Base-by-base conservation (phyloP, 2,888 invertebrate genomes). In the Xestia ashworthii region DNA sequence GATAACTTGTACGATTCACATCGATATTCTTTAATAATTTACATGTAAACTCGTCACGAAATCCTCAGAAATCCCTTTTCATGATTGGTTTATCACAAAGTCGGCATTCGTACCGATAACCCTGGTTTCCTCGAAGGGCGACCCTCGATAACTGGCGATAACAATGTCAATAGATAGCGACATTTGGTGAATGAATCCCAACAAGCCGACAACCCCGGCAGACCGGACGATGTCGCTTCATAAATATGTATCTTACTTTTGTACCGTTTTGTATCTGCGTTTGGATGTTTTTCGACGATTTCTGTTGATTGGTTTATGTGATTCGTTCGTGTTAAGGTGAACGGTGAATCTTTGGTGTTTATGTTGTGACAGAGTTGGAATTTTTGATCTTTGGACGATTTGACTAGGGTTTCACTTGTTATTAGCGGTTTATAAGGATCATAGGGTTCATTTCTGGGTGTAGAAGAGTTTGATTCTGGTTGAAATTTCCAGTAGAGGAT, bases 101-200 rank as follows among this genome's bases (percentile, higher is more conserved):
- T 82, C 87, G 81, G 76, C 65, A 78, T 76, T 85, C 84, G 84
- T 87, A 82, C 78, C 84, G 93, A 93, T 93, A 93, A 93, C 93
- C 92, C 88, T 75, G 83, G 84, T 89, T 93, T 93, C 93, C 91
- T 88, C 88, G 92, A 93, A 93, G 91, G 91, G 86, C 89, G 90
- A 92, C 92, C 93, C 88, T 81, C 87, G 92, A 92, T 92, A 92
- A 90, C 83, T 79, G 76, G 38, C 82, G 91, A 92, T 92, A 92
- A 89, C 88, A 84, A 86, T 89, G 90, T 88, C 87, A 89, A 90
- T 86, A 91, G 89, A 88, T 88, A 88, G 76, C 80, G 81, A 82
- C 82, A 79, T 90, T 90, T 90, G 88, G 89, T 92, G 88, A 91
- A 92, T 92, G 90, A 85, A 85, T 80, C 81, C 81, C 76, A 72